Conservation (phyloP, 2,113 vertebrate species). For the Chauna torquata region DNA sequence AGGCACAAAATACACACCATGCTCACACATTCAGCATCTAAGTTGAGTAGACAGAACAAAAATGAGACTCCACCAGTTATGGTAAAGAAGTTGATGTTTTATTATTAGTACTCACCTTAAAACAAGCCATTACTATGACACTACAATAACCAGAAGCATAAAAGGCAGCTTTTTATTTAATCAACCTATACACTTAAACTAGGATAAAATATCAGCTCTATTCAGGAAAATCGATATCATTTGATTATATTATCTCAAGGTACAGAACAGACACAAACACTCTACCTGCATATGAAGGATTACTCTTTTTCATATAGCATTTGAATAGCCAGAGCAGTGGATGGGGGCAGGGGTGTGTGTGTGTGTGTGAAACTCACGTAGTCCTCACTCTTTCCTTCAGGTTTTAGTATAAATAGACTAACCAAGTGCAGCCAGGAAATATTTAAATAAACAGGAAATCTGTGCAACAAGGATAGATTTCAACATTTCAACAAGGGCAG, state of each 20-base stretch:
- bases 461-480: conserved; percentile 72
- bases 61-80: background rate
- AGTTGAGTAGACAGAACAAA: background rate
- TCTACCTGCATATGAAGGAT: background rate
- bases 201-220: background rate
- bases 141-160: background rate
- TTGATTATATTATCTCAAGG: background rate
- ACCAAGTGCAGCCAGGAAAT: conserved; percentile 72
- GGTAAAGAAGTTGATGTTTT: background rate
- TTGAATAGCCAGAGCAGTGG: background rate
- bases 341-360: background rate
- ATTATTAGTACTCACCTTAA: background rate
- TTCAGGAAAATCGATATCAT: background rate
- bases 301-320: background rate
- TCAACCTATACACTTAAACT: background rate
- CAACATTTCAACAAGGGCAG: conserved; percentile 65
- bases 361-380: background rate
- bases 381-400: background rate
- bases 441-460: conserved; percentile 79
- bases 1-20: background rate
- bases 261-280: background rate
- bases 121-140: background rate
- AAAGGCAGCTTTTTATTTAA: background rate
- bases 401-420: conserved; percentile 59
- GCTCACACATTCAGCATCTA: background rate